These are phyloP conservation scores for Temnothorax rugatulus DNA, from an alignment of 2,888 invertebrate genomes.

Conservation along the genomic window DNA sequence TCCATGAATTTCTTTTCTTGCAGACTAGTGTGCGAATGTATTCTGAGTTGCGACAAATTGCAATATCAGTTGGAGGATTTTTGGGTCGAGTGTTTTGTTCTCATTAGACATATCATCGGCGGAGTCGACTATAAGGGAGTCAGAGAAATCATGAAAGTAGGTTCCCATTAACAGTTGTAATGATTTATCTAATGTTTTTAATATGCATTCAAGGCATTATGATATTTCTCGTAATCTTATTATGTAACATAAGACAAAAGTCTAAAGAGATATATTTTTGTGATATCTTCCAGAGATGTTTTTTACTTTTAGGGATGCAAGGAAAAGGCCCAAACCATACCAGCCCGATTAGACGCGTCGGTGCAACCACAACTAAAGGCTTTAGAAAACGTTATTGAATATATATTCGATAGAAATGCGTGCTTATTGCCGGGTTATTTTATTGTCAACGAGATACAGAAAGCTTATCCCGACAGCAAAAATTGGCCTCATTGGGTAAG, in stretches of 20 bases:
- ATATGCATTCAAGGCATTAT: not conserved
- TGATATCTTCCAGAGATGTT: too few species aligned
- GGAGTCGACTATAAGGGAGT: conserved; percentile 98
- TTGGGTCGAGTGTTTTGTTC: conserved; percentile 95
- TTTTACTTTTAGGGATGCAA: conserved; percentile 90
- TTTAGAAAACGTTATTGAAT: conserved; percentile 93
- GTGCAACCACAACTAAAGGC: conserved; percentile 94
- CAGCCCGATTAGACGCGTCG: conserved; percentile 92
- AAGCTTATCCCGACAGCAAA: conserved; percentile 93
- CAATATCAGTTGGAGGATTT: conserved; percentile 93
- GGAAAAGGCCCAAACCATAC: conserved; percentile 95
- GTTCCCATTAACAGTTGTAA: conserved; percentile 53
- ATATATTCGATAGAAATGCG: conserved; percentile 96
- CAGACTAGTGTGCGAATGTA: conserved; percentile 95
- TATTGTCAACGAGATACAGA: conserved; percentile 97
- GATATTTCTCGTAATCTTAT: conserved; percentile 3
- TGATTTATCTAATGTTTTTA: not conserved
- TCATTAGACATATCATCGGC: conserved; percentile 94
- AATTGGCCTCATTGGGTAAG: conserved; percentile 97
- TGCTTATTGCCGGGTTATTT: conserved; percentile 98
- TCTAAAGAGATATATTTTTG: not conserved
- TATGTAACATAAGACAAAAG: not conserved
- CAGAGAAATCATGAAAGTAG: conserved; percentile 95
- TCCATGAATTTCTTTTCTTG: conserved; percentile 65
- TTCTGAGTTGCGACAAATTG: conserved; percentile 94